phyloP scores from a whole-genome alignment of 2,797 vertebrate species.

The Manis javanica region DNA sequence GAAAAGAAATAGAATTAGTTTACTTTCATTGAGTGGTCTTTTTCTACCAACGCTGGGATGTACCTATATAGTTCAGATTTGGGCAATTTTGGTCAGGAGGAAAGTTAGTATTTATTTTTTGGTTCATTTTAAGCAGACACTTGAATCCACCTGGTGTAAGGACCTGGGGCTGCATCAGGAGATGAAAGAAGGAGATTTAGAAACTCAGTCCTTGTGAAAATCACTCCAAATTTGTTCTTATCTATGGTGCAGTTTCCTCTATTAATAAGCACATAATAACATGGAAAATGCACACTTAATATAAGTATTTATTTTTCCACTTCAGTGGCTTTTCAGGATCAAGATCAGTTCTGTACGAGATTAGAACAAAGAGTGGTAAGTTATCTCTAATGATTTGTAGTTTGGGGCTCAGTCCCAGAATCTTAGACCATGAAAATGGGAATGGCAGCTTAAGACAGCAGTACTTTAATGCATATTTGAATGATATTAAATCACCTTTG shows the following conservation, averaged over 20 bases:
- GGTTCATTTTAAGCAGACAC: neutral
- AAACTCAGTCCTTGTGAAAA: neutral
- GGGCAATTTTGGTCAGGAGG: neutral
- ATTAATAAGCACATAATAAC: neutral
- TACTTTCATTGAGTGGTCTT: neutral
- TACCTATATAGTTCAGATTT: neutral
- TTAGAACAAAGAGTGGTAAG: neutral
- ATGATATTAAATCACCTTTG: neutral
- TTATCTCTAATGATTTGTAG: neutral
- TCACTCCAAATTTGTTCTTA: neutral
- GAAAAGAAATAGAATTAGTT: neutral
- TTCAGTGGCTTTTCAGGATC: conserved; percentile 9
- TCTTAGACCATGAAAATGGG: neutral
- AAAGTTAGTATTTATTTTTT: neutral
- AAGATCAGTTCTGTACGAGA: neutral
- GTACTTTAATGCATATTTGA: neutral
- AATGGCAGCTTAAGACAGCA: neutral
- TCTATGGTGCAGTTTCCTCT: neutral
- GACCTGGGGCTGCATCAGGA: neutral
- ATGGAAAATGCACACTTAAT: neutral
- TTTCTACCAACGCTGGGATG: neutral
- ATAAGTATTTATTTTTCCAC: neutral
- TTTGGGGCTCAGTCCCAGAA: neutral
- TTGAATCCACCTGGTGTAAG: neutral
- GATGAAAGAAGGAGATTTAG: neutral